phyloP scores from a whole-genome alignment of 2,113 vertebrate species.

The Formicarius rufipectus region DNA sequence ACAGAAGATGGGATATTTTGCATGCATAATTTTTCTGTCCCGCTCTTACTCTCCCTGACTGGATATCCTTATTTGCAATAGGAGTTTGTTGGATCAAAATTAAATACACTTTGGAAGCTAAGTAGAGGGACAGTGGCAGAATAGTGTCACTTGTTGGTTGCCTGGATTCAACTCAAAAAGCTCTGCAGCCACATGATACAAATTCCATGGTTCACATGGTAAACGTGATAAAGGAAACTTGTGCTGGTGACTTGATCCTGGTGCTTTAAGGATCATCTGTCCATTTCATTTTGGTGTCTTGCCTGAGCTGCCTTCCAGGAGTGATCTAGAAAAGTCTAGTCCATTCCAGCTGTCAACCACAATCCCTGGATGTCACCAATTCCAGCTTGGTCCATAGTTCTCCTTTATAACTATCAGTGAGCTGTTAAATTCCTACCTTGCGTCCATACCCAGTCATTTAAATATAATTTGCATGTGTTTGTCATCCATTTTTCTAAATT shows the following conservation, averaged over 20 bases:
- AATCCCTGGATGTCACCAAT: neutral
- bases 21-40: neutral
- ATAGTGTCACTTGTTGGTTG: neutral
- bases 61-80: neutral
- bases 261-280: neutral
- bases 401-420: neutral
- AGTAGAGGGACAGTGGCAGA: neutral
- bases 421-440: neutral
- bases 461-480: neutral
- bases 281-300: neutral
- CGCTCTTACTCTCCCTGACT: neutral
- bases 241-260: neutral
- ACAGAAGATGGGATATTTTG: neutral
- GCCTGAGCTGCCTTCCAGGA: neutral
- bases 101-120: neutral
- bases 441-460: neutral
- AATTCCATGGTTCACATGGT: neutral
- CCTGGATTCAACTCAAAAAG: neutral
- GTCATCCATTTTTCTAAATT: neutral
- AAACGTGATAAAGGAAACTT: neutral
- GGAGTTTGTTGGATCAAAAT: neutral
- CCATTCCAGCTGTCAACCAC: neutral
- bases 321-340: neutral
- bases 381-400: neutral
- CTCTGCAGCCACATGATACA: neutral